Base-by-base conservation (phyloP, 2,888 invertebrate genomes). In the Drosophila dives region DNA sequence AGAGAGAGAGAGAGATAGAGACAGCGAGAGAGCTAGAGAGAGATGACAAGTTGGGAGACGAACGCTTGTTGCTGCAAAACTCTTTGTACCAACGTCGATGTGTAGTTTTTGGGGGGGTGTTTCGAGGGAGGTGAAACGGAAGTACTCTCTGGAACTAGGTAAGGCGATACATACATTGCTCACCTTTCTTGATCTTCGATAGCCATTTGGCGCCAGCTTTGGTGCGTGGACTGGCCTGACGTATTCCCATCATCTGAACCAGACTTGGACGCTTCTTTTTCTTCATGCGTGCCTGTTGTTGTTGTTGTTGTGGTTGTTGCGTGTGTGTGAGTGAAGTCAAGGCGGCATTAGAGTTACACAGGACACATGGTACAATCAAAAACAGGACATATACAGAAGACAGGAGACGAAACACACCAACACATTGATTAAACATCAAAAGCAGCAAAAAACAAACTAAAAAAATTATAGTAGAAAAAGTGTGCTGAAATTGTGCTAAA, bases 151-250 rank as follows among this genome's bases (percentile, higher is more conserved):
- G 11, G 15, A 45, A 45, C 45, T 71, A 75, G 67, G 68, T 59
- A 75, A 77, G 81, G 69, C 80, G 86, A 88, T 80, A 96, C 63
- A 97, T 96, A 91, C 91, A 90, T 91, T 90, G 91, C 93, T 97
- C 97, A 77, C 96, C 96, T 91, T 97, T 96, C 92, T 97, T 97
- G 85, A 97, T 96, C 93, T 97, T 97, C 59, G 97, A 96, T 69
- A 97, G 94, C 97, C 97, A 97, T 91, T 97, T 97, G 80, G 96
- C 96, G 40, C 97, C 97, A 87, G 97, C 97, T 93, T 97, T 97
- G 12, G 97, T 96, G 70, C 97, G 94, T 15, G 97, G 97, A 89
- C 97, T 97, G 92, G 97, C 94, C 90, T 95, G 95, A 73, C 96
- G 94, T 77, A 97, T 95, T 78, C 94, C 95, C 94, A 97, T 96